Base-by-base conservation (phyloP, 2,797 vertebrate genomes). In the Hoplostethus atlanticus region DNA sequence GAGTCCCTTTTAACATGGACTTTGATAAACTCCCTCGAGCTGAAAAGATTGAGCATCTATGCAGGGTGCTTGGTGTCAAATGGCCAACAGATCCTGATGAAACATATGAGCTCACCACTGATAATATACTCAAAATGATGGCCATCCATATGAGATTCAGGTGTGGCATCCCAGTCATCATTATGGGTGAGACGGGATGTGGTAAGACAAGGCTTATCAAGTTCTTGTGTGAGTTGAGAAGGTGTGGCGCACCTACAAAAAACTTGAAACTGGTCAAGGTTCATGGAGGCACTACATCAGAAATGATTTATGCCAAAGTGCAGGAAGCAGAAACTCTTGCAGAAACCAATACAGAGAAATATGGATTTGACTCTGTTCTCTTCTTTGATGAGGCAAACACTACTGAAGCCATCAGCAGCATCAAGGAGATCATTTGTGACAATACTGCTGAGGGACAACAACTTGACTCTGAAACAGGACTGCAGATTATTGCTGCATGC, bases 331-430 rank as follows among this genome's bases (percentile, higher is more conserved):
- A 97, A 87, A 15, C 13, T 2, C 68, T 95, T 1, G 96, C 97
- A 3, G 21, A 9, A 44, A 4, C 0, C 51, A 98, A 97, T 59
- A 96, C 80, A 77, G 3, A 68, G 0, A 17, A 83, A 1, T 68
- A 95, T 0, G 63, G 81, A 0, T 81, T 96, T 87, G 95, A 97
- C 77, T 96, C 97, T 0, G 71, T 98, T 5, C 89, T 98, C 44
- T 98, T 98, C 76, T 97, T 98, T 0, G 97, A 98, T 0, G 97
- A 98, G 61, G 97, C 97, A 81, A 98, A 98, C 76, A 97, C 97
- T 0, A 97, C 97, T 0, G 96, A 97, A 47, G 97, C 97, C 0
- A 3, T 98, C 0, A 95, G 55, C 88, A 95, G 95, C 77, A 96
- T 98, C 86, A 98, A 98, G 80, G 97, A 98, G 76, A 74, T 96